Evolutionary conservation across 2,113 vertebrate genomes (phyloP).

Genomic region (Apistogramma diplotaenia): DNA sequence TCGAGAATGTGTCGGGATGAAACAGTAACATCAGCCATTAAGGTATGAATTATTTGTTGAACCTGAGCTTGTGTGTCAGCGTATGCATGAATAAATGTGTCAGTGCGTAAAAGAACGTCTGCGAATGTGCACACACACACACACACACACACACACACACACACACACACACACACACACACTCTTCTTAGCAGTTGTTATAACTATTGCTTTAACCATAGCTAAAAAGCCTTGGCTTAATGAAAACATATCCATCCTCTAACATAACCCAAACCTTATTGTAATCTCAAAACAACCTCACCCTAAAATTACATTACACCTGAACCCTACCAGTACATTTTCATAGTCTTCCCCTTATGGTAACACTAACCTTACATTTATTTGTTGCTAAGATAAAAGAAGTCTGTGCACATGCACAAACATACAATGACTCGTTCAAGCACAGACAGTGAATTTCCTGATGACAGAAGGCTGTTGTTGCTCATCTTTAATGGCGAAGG

Average conservation of each 20-base stretch:
- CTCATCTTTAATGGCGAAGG: constrained; percentile 55
- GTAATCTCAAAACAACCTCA: neutral
- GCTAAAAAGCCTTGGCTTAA: neutral
- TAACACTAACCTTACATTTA: neutral
- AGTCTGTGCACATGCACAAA: neutral
- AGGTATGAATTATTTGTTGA: constrained; percentile 69
- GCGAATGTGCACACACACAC: neutral
- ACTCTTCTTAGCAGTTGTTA: neutral
- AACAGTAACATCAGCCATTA: constrained; percentile 69
- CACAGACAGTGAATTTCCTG: constrained; percentile 32
- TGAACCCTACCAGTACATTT: neutral
- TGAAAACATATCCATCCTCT: neutral
- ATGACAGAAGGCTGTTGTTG: constrained; percentile 41
- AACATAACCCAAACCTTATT: neutral
- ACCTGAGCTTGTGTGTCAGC: constrained; percentile 32
- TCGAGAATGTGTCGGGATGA: constrained; percentile 42
- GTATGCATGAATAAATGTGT: constrained; percentile 20
- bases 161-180: neutral
- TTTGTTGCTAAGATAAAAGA: neutral
- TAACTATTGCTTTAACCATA: neutral
- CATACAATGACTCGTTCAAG: constrained; percentile 3
- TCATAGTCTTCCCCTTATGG: neutral
- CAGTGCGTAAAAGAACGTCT: constrained; percentile 20
- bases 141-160: neutral
- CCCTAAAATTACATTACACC: neutral